A percentile compares a stretch with the other conserved stretches of the same genome.
Conservation (phyloP, 2,113 vertebrate genomes). For the Lophura nycthemera region DNA sequence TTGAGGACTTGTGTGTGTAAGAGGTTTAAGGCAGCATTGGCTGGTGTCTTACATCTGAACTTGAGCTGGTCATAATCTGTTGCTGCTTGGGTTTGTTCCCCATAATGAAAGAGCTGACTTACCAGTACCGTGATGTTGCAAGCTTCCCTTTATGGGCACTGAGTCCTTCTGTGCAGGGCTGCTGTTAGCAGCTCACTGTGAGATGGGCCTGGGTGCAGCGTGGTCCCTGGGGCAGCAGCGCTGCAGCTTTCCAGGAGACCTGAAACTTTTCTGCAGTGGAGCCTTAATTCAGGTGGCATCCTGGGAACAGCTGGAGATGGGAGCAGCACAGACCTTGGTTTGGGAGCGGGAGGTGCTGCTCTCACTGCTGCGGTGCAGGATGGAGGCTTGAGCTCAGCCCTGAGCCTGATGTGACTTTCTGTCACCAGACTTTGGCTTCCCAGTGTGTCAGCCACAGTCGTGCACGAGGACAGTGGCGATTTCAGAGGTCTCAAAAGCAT, state of each 20-base stretch:
- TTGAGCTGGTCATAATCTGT: not conserved
- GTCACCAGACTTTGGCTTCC: slow-evolving; percentile 36
- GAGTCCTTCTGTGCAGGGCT: not conserved
- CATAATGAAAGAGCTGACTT: not conserved
- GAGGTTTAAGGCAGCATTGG: not conserved
- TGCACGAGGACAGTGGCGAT: not conserved
- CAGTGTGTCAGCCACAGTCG: not conserved
- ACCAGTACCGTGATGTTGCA: not conserved
- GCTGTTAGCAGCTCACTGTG: slow-evolving; percentile 1
- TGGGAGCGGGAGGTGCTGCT: not conserved
- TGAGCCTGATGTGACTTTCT: slow-evolving; percentile 15
- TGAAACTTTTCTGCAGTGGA: slow-evolving; percentile 32
- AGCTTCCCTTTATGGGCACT: not conserved
- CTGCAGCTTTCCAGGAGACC: slow-evolving; percentile 17
- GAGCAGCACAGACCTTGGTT: slow-evolving; percentile 11
- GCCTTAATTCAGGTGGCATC: not conserved
- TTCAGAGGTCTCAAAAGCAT: slow-evolving; percentile 39
- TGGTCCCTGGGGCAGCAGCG: not conserved
- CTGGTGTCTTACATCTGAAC: not conserved
- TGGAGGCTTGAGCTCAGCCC: not conserved
- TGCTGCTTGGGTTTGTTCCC: not conserved
- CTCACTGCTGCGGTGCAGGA: not conserved
- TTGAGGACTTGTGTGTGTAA: slow-evolving; percentile 1
- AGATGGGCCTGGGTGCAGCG: slow-evolving; percentile 11
- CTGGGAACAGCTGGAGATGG: not conserved